Base-by-base conservation (phyloP, 2,888 invertebrate genomes). In the Agriopis marginaria region DNA sequence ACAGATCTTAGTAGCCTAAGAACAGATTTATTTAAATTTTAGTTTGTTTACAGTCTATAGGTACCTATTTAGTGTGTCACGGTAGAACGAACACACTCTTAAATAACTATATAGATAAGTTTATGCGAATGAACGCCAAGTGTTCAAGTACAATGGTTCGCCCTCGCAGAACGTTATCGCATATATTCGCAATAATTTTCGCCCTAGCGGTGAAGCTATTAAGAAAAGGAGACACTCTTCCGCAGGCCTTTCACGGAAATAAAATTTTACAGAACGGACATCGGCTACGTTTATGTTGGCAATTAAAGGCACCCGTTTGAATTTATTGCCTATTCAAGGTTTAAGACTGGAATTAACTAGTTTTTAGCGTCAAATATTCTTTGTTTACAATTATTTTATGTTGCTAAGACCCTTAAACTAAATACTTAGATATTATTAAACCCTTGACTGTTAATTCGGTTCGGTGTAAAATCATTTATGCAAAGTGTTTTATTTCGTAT, bases 151-250 rank as follows among this genome's bases (percentile, higher is more conserved):
- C 83, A 88, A 86, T 84, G 82, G 82, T 72, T 77, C 75, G 78
- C 77, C 75, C 73, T 70, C 78, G 74, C 75, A 77, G 76, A 76
- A 79, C 80, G 82, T 83, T 87, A 87, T 87, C 86, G 81, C 83
- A 83, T 87, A 88, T 85, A 89, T 88, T 86, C 83, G 83, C 83
- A 85, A 89, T 90, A 87, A 89, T 86, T 89, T 86, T 59, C 54
- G n/a, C 58, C 58, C 53, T 45, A 10, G 51, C 63, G 17, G 50
- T 60, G 49, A 53, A 64, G 68, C 63, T 45, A 61, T 62, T 69
- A 65, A 66, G 58, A 58, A 64, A 63, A 77, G 84, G 79, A 81
- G 80, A 75, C 78, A 78, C 78, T 77, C 71, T 74, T 77, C 75
- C 53, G 44, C 72, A 78, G 77, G 75, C 76, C 71, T 79, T 79